Percentiles rank a stretch among this genome's conserved stretches.
Conservation (phyloP, 1,140 invertebrate genomes). For the Thaumetopoea pityocampa region DNA sequence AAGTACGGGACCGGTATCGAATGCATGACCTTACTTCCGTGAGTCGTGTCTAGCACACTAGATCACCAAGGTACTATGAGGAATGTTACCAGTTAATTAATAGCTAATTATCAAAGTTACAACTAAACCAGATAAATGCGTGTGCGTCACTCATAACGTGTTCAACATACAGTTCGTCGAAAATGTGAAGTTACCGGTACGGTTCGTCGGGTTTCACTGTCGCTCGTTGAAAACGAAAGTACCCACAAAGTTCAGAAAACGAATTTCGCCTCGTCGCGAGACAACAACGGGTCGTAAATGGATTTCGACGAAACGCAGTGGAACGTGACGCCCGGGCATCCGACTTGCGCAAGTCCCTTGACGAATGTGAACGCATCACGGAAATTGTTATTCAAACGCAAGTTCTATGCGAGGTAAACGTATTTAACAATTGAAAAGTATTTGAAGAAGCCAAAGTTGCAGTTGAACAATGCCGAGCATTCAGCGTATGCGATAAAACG, state of each 20-base stretch:
- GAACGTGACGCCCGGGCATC: slow-evolving; percentile 37
- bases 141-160: not conserved
- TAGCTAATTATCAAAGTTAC: too few relatives aligned
- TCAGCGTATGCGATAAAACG: too few relatives aligned
- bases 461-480: too few relatives aligned
- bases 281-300: slow-evolving; percentile 19
- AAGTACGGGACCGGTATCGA: too few relatives aligned
- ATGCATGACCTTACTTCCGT: too few relatives aligned
- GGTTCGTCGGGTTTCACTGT: slow-evolving; percentile 12
- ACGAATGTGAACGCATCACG: slow-evolving; percentile 18
- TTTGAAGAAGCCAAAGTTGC: too few relatives aligned
- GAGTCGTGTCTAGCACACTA: too few relatives aligned
- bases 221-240: slow-evolving; percentile 29
- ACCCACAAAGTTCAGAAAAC: slow-evolving; percentile 26
- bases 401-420: not conserved
- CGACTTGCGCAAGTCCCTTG: slow-evolving; percentile 43
- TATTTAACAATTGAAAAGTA: not conserved
- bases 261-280: slow-evolving; percentile 13
- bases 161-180: not conserved
- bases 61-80: too few relatives aligned
- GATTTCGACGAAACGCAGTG: slow-evolving; percentile 42
- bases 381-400: not conserved
- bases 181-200: slow-evolving; percentile 6
- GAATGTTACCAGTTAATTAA: too few relatives aligned
- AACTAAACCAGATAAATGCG: too few relatives aligned